A percentile compares a stretch with the other conserved stretches of the same genome.
Evolutionary conservation across 2,113 vertebrate genomes (phyloP).

Genomic region (Centrocercus urophasianus): DNA sequence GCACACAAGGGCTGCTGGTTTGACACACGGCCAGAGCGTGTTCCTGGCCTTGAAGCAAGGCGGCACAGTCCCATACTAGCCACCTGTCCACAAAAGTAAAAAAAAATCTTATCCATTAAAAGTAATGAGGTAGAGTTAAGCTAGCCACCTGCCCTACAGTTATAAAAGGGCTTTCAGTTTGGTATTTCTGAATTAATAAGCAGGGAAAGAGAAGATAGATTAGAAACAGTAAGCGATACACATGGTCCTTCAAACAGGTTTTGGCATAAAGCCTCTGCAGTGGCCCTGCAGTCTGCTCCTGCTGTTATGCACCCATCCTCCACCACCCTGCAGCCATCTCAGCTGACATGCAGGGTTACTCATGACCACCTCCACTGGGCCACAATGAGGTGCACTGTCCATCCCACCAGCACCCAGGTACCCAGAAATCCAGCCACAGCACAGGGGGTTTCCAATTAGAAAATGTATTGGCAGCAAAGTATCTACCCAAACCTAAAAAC

Average conservation of each 20-base stretch:
- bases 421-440: background rate
- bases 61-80: background rate
- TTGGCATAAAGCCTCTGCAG: background rate
- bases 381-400: background rate
- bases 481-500: background rate
- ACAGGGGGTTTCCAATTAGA: background rate
- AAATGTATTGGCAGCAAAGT: background rate
- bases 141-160: slow-evolving; percentile 30
- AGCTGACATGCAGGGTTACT: background rate
- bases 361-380: background rate
- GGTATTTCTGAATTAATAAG: slow-evolving; percentile 51
- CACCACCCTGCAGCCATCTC: background rate
- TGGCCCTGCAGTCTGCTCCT: background rate
- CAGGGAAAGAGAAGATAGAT: background rate
- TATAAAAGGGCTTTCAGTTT: background rate
- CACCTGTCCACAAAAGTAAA: slow-evolving; percentile 38
- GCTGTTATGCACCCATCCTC: too few species aligned
- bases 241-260: background rate
- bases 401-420: background rate
- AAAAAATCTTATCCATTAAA: slow-evolving; percentile 38
- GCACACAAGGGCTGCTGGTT: background rate
- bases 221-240: background rate
- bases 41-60: slow-evolving; percentile 4
- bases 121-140: slow-evolving; percentile 49
- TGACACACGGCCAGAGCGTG: background rate